These are phyloP conservation scores for Aspidiotus rigidus DNA, from an alignment of 2,888 invertebrate genomes.

Conservation along the genomic window DNA sequence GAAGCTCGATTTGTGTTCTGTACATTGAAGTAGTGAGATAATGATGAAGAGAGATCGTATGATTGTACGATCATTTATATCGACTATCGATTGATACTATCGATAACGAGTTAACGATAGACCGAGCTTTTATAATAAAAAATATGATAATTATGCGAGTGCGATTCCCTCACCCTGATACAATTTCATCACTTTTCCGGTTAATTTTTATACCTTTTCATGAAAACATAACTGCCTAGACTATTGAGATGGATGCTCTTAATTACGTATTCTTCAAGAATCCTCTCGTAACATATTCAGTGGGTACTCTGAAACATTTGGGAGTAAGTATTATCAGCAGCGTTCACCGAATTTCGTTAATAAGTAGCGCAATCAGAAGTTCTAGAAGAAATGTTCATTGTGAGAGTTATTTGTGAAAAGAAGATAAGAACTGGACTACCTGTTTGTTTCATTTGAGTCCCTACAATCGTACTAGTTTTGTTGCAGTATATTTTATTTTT, in stretches of 20 bases:
- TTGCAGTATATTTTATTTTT: background rate
- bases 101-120: too few relatives aligned
- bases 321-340: constrained; percentile 10
- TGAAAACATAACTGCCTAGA: too few relatives aligned
- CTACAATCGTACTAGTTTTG: background rate
- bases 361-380: background rate
- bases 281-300: constrained; percentile 21
- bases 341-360: background rate
- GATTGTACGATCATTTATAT: too few relatives aligned
- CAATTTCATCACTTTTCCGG: too few relatives aligned
- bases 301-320: constrained; percentile 19
- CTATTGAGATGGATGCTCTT: constrained; percentile 12
- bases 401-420: background rate
- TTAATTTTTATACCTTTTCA: too few relatives aligned
- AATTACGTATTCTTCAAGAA: constrained; percentile 29
- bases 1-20: too few relatives aligned
- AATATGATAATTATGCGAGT: too few relatives aligned
- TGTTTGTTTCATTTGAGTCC: background rate
- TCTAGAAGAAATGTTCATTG: background rate
- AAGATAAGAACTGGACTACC: background rate
- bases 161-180: too few relatives aligned
- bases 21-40: too few relatives aligned
- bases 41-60: too few relatives aligned
- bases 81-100: too few relatives aligned
- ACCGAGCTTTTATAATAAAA: too few relatives aligned